These are phyloP conservation scores for Virgularia gustaviana DNA, from an alignment of 92 coral and sea anemone species.

Conservation along the genomic window DNA sequence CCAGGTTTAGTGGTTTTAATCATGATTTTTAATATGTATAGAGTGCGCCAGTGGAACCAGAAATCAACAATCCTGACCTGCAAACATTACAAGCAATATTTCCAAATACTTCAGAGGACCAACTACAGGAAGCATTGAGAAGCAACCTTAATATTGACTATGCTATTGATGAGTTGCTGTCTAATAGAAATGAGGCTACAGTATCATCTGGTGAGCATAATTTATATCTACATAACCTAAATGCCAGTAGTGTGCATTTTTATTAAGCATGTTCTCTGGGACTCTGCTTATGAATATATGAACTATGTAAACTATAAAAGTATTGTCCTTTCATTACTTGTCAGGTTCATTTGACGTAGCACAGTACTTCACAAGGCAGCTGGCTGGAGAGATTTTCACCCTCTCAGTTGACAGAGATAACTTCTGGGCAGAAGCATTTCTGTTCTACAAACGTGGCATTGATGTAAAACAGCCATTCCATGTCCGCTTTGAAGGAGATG, in stretches of 20 bases:
- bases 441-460: conserved; percentile 9
- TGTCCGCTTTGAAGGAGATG: neutral
- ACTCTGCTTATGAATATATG: too few species aligned
- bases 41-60: too few species aligned
- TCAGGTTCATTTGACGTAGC: neutral
- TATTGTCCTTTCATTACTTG: neutral
- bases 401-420: neutral
- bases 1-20: too few species aligned
- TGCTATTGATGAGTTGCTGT: too few species aligned
- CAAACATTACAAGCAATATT: neutral
- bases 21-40: too few species aligned
- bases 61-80: neutral
- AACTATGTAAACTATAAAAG: too few species aligned
- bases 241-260: neutral
- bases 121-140: neutral
- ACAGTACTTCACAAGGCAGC: neutral
- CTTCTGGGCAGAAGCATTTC: conserved; percentile 4
- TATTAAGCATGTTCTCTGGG: too few species aligned
- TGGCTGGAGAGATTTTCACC: neutral
- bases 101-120: neutral
- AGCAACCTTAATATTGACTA: too few species aligned
- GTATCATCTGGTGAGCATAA: too few species aligned
- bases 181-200: neutral
- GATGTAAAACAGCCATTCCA: conserved; percentile 9
- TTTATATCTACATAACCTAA: neutral